These are phyloP conservation scores for Epinotia demarniana DNA, from an alignment of 2,888 invertebrate genomes.

Conservation along the genomic window DNA sequence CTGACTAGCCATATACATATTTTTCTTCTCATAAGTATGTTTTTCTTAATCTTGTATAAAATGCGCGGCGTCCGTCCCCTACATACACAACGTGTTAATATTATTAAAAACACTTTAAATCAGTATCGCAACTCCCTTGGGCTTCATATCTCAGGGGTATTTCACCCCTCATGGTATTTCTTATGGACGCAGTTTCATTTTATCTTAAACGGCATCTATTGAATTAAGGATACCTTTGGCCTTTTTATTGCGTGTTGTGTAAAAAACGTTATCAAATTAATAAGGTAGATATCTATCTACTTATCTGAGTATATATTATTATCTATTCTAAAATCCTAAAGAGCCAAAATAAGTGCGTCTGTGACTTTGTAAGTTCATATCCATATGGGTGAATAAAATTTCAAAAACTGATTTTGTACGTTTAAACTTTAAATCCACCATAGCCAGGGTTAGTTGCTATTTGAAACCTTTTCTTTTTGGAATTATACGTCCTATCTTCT, in stretches of 20 bases:
- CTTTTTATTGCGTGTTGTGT: neutral
- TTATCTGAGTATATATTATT: too few species aligned
- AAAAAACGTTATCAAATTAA: neutral
- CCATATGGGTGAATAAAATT: too few species aligned
- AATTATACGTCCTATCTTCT: too few species aligned
- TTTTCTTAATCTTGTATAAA: neutral
- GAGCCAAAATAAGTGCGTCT: too few species aligned
- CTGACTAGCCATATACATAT: too few species aligned
- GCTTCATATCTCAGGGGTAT: slow-evolving; percentile 30
- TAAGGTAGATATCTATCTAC: neutral
- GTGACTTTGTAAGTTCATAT: too few species aligned
- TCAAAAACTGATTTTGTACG: too few species aligned
- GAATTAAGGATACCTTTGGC: slow-evolving; percentile 12
- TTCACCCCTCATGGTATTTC: slow-evolving; percentile 27
- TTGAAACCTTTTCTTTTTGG: too few species aligned
- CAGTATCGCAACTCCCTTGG: slow-evolving; percentile 39
- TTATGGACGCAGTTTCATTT: slow-evolving; percentile 28
- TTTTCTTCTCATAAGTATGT: too few species aligned
- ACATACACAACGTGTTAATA: slow-evolving; percentile 32
- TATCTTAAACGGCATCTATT: slow-evolving; percentile 25
- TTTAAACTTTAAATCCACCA: too few species aligned
- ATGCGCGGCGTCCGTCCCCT: slow-evolving; percentile 5
- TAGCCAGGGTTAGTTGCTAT: too few species aligned
- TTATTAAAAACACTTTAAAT: slow-evolving; percentile 46
- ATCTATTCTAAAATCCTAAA: too few species aligned